phyloP scores from a whole-genome alignment of 2,797 vertebrate genomes.

The Melanotaenia parkinsoni region DNA sequence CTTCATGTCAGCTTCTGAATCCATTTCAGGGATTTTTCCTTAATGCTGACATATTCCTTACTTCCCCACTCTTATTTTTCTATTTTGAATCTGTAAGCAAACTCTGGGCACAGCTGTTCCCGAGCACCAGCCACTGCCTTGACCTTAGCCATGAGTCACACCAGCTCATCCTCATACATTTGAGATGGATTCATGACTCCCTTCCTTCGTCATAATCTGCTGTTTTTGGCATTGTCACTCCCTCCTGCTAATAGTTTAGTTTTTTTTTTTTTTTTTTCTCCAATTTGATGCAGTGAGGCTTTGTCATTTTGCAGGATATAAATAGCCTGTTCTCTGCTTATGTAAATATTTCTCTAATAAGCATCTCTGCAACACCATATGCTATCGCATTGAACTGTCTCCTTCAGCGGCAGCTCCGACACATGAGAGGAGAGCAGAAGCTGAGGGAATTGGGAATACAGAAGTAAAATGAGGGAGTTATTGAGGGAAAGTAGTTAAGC shows the following conservation, averaged over 20 bases:
- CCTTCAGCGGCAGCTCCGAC: not conserved
- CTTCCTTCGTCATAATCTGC: slow-evolving; percentile 25
- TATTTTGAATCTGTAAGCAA: slow-evolving; percentile 15
- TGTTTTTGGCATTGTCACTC: slow-evolving; percentile 20
- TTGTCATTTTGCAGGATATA: slow-evolving; percentile 43
- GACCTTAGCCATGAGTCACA: slow-evolving; percentile 10
- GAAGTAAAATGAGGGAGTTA: slow-evolving; percentile 16
- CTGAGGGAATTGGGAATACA: not conserved
- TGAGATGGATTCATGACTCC: slow-evolving; percentile 23
- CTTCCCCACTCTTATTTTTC: not conserved
- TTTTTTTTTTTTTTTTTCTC: not conserved
- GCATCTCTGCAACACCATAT: slow-evolving; percentile 36
- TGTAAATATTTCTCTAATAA: slow-evolving; percentile 52
- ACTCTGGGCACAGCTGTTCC: slow-evolving; percentile 15
- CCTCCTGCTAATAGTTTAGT: slow-evolving; percentile 13
- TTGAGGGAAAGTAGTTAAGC: slow-evolving; percentile 30
- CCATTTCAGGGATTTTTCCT: slow-evolving; percentile 1
- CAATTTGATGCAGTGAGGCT: slow-evolving; percentile 30
- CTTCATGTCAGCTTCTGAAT: slow-evolving; percentile 8
- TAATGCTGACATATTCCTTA: not conserved
- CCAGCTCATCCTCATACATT: slow-evolving; percentile 4
- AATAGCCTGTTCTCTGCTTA: slow-evolving; percentile 41
- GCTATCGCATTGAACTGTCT: slow-evolving; percentile 24
- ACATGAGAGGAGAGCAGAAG: not conserved
- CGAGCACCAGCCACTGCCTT: not conserved